Percentiles rank a stretch among this genome's conserved stretches.
Evolutionary conservation across 2,888 invertebrate species (phyloP).

Genomic region (Fissipunctia ypsillon): DNA sequence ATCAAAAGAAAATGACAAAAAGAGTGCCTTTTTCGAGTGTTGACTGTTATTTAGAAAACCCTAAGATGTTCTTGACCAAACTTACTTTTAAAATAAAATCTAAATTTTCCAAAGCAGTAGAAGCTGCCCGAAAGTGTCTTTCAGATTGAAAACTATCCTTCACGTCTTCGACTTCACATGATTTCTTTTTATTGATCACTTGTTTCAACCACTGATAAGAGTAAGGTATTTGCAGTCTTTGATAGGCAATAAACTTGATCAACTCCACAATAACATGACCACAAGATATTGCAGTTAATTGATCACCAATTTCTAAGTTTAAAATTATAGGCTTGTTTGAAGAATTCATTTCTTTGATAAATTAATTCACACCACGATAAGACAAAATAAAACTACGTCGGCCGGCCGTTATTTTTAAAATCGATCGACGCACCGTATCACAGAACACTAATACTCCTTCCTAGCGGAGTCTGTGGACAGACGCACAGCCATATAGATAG

Average conservation of each 20-base stretch:
- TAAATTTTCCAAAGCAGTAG: conserved; percentile 84
- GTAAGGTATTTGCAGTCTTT: conserved; percentile 90
- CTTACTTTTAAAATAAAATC: conserved; percentile 85
- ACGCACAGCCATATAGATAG: too few relatives aligned
- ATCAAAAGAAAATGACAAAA: too few relatives aligned
- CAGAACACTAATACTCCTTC: too few relatives aligned
- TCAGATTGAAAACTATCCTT: conserved; percentile 84
- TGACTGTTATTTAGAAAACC: background rate
- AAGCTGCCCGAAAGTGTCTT: conserved; percentile 83
- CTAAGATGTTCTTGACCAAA: background rate
- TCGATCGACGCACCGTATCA: too few relatives aligned
- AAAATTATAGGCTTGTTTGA: conserved; percentile 73
- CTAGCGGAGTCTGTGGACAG: too few relatives aligned
- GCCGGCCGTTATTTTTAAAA: conserved; percentile 40
- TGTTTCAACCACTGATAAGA: conserved; percentile 88
- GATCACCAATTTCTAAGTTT: conserved; percentile 86
- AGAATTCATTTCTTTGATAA: conserved; percentile 62
- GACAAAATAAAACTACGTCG: background rate
- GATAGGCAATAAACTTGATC: conserved; percentile 90
- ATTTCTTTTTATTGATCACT: conserved; percentile 82
- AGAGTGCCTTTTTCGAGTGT: too few relatives aligned
- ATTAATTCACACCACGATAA: background rate
- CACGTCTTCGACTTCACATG: conserved; percentile 67
- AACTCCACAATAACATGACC: conserved; percentile 90
- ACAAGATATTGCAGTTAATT: conserved; percentile 90